A percentile compares a stretch with the other conserved stretches of the same genome.
Conservation (phyloP, 1,140 invertebrate species). For the Pectinophora gossypiella region DNA sequence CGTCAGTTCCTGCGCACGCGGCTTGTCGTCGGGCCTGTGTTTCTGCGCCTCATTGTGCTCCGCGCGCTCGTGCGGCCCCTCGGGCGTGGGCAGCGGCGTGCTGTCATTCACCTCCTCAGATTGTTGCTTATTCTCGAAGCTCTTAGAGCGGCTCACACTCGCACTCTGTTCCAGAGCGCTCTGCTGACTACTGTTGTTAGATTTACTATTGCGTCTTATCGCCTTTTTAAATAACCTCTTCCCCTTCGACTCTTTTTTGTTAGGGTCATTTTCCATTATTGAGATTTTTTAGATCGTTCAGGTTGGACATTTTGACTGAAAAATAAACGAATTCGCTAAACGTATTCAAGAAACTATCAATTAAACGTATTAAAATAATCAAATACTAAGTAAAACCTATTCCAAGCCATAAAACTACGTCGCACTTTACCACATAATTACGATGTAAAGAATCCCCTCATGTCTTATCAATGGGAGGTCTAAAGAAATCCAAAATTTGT, state of each 20-base stretch:
- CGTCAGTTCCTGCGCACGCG: slow-evolving; percentile 4
- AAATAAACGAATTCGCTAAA: background rate
- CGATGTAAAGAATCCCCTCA: slow-evolving; percentile 26
- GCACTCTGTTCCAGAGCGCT: slow-evolving; percentile 32
- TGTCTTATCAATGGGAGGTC: slow-evolving; percentile 21
- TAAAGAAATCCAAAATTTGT: slow-evolving; percentile 16
- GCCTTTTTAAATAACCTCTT: slow-evolving; percentile 62
- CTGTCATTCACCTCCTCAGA: slow-evolving; percentile 47
- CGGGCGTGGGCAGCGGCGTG: slow-evolving; percentile 42
- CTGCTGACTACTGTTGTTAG: slow-evolving; percentile 40
- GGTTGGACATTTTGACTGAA: slow-evolving; percentile 49
- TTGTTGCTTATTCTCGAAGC: slow-evolving; percentile 47
- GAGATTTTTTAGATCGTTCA: slow-evolving; percentile 29
- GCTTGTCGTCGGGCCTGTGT: slow-evolving; percentile 30
- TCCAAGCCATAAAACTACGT: background rate
- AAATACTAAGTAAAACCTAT: too few relatives aligned
- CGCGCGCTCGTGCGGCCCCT: slow-evolving; percentile 32
- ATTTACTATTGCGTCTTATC: slow-evolving; percentile 53
- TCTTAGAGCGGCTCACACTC: slow-evolving; percentile 44
- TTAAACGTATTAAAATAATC: background rate
- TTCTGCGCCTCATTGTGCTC: slow-evolving; percentile 13
- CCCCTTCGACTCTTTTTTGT: slow-evolving; percentile 64
- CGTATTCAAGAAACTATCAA: background rate
- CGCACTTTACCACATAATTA: slow-evolving; percentile 16
- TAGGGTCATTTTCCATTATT: slow-evolving; percentile 73